These are phyloP conservation scores for Hydropsyche tenuis DNA, from an alignment of 1,140 invertebrate genomes.

Conservation along the genomic window DNA sequence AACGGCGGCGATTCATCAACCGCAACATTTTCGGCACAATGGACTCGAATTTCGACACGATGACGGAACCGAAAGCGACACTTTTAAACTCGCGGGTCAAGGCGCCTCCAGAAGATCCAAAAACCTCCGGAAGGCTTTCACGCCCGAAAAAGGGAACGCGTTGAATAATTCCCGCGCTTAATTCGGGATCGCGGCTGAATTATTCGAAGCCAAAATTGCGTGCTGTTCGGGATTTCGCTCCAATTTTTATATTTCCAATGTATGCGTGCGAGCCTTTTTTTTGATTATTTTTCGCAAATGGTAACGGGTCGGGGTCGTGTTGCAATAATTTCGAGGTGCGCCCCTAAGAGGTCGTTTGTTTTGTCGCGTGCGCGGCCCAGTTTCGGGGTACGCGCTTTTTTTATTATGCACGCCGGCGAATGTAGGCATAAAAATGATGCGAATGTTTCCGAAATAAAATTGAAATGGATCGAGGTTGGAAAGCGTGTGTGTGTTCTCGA, in stretches of 20 bases:
- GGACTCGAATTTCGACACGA: too few relatives aligned
- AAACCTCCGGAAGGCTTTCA: too few relatives aligned
- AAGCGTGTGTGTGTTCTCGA: too few relatives aligned
- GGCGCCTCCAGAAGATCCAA: too few relatives aligned
- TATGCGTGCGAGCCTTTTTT: neutral
- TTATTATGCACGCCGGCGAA: too few relatives aligned
- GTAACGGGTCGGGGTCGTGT: neutral
- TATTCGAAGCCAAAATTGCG: conserved; percentile 4
- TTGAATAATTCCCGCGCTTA: conserved; percentile 9
- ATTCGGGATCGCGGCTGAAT: neutral
- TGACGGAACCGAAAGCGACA: too few relatives aligned
- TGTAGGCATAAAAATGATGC: too few relatives aligned
- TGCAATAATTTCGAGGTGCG: conserved; percentile 19
- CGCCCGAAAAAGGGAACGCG: neutral
- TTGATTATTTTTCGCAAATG: neutral
- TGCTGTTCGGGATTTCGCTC: neutral
- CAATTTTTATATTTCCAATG: neutral
- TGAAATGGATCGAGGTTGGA: too few relatives aligned
- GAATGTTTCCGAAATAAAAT: too few relatives aligned
- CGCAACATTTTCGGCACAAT: too few relatives aligned
- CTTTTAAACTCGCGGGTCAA: too few relatives aligned
- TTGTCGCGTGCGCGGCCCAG: conserved; percentile 9
- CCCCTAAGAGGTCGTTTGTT: conserved; percentile 16
- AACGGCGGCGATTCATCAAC: too few relatives aligned
- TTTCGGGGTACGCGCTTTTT: neutral